Conservation (phyloP, 2,888 invertebrate species). For the Drosophila conformis region DNA sequence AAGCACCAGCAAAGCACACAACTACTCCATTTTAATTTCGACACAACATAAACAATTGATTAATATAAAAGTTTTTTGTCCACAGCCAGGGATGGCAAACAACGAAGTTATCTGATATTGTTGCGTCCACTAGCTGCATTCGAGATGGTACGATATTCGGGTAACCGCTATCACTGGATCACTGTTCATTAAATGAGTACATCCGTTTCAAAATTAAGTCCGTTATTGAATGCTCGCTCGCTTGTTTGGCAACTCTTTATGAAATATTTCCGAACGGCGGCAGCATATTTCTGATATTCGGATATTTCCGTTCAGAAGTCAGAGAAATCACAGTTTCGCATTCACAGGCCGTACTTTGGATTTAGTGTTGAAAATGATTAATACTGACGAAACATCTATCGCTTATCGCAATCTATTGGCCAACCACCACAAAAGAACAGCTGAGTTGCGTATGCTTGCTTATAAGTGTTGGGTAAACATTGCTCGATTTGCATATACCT, state of each 20-base stretch:
- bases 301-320: background rate
- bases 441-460: slow-evolving; percentile 18
- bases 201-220: background rate
- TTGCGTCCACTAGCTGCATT: slow-evolving; percentile 54
- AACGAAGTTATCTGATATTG: slow-evolving; percentile 46
- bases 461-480: slow-evolving; percentile 22
- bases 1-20: slow-evolving; percentile 40
- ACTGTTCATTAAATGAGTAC: background rate
- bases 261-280: background rate
- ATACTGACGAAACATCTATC: background rate
- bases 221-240: background rate
- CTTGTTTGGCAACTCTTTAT: background rate
- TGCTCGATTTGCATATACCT: slow-evolving; percentile 1
- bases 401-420: background rate
- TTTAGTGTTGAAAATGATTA: slow-evolving; percentile 15
- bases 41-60: slow-evolving; percentile 66
- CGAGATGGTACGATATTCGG: slow-evolving; percentile 29
- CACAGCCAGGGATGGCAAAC: slow-evolving; percentile 51
- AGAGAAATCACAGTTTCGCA: background rate
- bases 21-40: slow-evolving; percentile 60
- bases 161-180: slow-evolving; percentile 12
- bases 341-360: background rate
- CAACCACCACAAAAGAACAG: slow-evolving; percentile 24
- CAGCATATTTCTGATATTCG: background rate
- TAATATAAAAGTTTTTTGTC: slow-evolving; percentile 60